Percentiles rank a stretch among this genome's conserved stretches.
Conservation (phyloP, 2,797 vertebrate species). For the Diglossa cyanea region DNA sequence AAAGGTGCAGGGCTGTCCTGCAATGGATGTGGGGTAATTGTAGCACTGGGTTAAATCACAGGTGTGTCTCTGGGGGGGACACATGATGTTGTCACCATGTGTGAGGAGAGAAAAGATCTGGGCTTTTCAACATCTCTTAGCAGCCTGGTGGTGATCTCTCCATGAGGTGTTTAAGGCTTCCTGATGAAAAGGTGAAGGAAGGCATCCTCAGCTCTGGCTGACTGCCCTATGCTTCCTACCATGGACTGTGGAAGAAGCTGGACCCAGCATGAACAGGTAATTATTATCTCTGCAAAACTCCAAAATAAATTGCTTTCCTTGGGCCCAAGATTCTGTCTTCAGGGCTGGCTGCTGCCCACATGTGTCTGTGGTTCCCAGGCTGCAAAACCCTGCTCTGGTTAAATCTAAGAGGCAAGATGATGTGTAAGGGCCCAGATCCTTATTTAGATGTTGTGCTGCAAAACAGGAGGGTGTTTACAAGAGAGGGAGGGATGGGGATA, state of each 20-base stretch:
- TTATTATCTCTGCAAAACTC: not conserved
- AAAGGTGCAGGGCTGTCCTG: not conserved
- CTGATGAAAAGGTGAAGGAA: not conserved
- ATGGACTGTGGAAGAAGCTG: not conserved
- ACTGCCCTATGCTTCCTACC: not conserved
- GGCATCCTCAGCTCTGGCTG: not conserved
- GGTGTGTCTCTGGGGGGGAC: rapidly evolving
- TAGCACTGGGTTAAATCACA: not conserved
- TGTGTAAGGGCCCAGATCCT: not conserved
- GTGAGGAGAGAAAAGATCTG: rapidly evolving
- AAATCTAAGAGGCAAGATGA: not conserved
- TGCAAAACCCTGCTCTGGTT: not conserved
- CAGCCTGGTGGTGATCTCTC: not conserved
- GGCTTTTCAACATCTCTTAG: not conserved
- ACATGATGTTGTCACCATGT: rapidly evolving
- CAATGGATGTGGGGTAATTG: rapidly evolving
- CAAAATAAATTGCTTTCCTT: not conserved
- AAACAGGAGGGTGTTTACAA: not conserved
- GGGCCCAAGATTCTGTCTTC: not conserved
- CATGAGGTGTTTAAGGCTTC: not conserved
- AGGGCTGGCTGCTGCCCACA: not conserved
- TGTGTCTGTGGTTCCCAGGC: not conserved
- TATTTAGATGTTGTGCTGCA: not conserved
- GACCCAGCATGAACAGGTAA: not conserved
- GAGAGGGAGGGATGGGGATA: not conserved